Evolutionary conservation across 2,888 invertebrate species (phyloP).

Genomic region (Horisme vitalbata): DNA sequence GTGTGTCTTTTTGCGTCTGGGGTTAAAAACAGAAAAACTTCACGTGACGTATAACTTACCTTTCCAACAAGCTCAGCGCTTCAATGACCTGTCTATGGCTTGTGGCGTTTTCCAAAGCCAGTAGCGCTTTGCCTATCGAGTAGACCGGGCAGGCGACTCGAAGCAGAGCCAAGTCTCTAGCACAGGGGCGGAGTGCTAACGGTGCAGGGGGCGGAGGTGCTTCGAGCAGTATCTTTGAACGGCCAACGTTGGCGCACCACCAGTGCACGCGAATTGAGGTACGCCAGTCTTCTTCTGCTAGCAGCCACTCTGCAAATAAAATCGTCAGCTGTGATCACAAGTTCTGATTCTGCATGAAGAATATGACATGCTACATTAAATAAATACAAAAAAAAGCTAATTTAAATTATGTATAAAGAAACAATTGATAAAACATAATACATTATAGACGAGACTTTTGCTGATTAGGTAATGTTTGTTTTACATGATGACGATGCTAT

Average conservation of each 20-base stretch:
- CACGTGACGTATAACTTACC: conserved; percentile 72
- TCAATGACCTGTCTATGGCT: conserved; percentile 82
- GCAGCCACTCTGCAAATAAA: conserved; percentile 59
- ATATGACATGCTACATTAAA: too few species aligned
- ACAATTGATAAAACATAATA: too few species aligned
- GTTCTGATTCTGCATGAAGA: too few species aligned
- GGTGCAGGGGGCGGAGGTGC: conserved; percentile 50
- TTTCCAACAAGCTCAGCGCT: conserved; percentile 79
- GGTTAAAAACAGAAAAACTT: too few species aligned
- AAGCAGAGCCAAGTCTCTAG: conserved; percentile 71
- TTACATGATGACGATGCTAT: too few species aligned
- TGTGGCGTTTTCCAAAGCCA: conserved; percentile 85
- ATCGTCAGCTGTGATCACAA: too few species aligned
- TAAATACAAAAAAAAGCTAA: too few species aligned
- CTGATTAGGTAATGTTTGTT: too few species aligned
- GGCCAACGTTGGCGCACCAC: conserved; percentile 58
- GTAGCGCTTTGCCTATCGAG: conserved; percentile 77
- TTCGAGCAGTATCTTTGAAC: conserved; percentile 41
- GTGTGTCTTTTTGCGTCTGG: too few species aligned
- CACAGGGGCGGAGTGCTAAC: conserved; percentile 49
- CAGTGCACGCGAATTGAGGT: conserved; percentile 61
- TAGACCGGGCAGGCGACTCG: conserved; percentile 78
- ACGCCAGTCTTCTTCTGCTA: conserved; percentile 62
- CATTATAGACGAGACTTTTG: too few species aligned
- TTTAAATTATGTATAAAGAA: too few species aligned